Conservation (phyloP, 2,888 invertebrate genomes). For the Amaurobius ferox region DNA sequence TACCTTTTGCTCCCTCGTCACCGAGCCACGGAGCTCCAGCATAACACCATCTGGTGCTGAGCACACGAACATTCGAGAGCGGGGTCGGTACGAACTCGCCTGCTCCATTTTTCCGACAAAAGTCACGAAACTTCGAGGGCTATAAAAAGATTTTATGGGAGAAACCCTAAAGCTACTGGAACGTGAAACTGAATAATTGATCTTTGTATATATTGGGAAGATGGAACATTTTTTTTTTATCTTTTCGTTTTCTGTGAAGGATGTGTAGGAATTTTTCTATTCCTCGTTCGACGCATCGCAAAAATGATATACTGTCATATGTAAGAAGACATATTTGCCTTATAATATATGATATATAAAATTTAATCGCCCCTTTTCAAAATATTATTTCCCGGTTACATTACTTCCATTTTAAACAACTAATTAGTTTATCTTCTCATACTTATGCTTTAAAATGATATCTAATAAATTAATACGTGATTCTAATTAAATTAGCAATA, state of each 20-base stretch:
- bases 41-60: constrained; percentile 49
- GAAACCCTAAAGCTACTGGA: constrained; percentile 63
- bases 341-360: no score
- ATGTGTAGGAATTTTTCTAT: background rate
- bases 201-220: constrained; percentile 55
- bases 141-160: constrained; percentile 66
- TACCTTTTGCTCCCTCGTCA: constrained; percentile 42
- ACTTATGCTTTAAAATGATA: no score
- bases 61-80: constrained; percentile 10
- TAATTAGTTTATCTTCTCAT: no score
- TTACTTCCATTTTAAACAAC: no score
- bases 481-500: no score
- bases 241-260: background rate
- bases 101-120: constrained; percentile 25
- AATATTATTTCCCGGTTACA: no score
- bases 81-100: background rate
- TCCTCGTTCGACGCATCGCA: no score
- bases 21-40: background rate
- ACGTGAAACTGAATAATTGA: constrained; percentile 72
- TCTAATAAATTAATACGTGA: no score
- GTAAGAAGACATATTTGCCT: background rate
- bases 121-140: constrained; percentile 55
- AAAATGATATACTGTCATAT: no score
- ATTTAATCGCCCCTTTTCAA: no score
- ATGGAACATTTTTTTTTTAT: constrained; percentile 17